Evolutionary conservation across 2,113 vertebrate species (phyloP), one percentile per base, ranked within the genome.

Genomic region (Erythrolamprus reginae): DNA sequence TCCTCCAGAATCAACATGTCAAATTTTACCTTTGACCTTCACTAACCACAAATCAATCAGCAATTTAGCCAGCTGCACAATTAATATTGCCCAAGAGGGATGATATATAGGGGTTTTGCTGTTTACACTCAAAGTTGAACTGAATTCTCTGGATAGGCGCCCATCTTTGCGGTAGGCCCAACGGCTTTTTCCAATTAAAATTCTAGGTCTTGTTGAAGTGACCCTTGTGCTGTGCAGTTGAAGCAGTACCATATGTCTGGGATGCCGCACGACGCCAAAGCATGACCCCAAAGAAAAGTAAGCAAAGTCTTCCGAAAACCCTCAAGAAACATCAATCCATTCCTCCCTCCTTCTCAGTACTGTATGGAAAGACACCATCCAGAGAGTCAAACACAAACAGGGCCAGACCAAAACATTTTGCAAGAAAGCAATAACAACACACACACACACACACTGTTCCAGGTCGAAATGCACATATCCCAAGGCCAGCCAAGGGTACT

Each of bases 211-310:
- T 38, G 28, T 89, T 50, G 52, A 84, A 84, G 17, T 58, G 42
- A 61, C 53, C 45, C 17, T 84, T 84, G 55, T 33, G 86, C 92
- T 92, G 70, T 24, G 38, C 91, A 92, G 89, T 92, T 95, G 95
- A 95, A 94, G n/a, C 88, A 84, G 91, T 94, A 93, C 95, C 94
- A 94, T 95, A 95, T 94, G 95, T 92, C 94, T 95, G 89, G 94
- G 45, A 95, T 93, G 93, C 92, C 94, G 83, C 91, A 92, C 89
- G 92, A 89, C 92, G 93, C 95, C 93, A 94, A 94, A 95, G 92
- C 93, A 92, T 95, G 95, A 96, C 96, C 94, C 90, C 92, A 91
- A 93, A 96, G 94, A 94, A 94, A 95, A 95, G 94, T 95, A 94
- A 96, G 93, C 94, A 95, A 95, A 95, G 92, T 94, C 94, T 96